These are phyloP conservation scores for Tursiops truncatus DNA, from an alignment of 2,113 vertebrate genomes.

Conservation along the genomic window DNA sequence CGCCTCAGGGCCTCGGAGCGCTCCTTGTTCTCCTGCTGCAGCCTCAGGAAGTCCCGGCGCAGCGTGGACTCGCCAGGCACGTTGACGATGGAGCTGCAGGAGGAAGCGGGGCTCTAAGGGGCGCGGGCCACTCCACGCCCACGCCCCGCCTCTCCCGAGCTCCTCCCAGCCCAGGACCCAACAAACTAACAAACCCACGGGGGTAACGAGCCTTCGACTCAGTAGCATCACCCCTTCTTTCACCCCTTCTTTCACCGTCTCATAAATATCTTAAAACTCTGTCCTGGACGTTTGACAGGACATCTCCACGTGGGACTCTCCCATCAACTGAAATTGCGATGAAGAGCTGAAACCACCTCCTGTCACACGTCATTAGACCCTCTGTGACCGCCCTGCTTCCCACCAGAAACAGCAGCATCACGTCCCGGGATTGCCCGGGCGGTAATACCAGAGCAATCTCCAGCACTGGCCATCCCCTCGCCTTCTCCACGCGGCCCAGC, in stretches of 20 bases:
- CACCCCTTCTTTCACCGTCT: neutral
- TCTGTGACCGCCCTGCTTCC: neutral
- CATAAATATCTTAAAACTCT: neutral
- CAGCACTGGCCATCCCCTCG: neutral
- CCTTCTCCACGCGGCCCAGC: neutral
- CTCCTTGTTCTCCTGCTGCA: conserved; percentile 99
- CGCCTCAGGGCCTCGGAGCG: conserved; percentile 95
- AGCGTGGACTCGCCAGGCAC: conserved; percentile 98
- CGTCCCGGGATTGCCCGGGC: neutral
- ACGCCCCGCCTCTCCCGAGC: accelerated
- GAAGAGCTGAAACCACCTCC: neutral
- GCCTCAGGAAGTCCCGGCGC: conserved; percentile 96
- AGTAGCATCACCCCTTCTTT: neutral
- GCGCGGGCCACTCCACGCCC: accelerated
- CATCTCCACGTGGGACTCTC: neutral
- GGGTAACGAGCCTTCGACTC: accelerated
- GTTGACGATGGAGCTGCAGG: conserved; percentile 95
- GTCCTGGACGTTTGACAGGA: neutral
- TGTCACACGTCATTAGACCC: neutral
- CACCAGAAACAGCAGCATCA: neutral
- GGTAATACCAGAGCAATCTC: neutral
- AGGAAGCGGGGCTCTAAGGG: neutral
- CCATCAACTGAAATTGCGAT: neutral
- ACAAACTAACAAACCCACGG: accelerated
- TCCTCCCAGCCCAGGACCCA: neutral